A percentile compares a stretch with the other conserved stretches of the same genome.
Conservation (phyloP, 2,888 invertebrate genomes). For the Melitaea athalia region DNA sequence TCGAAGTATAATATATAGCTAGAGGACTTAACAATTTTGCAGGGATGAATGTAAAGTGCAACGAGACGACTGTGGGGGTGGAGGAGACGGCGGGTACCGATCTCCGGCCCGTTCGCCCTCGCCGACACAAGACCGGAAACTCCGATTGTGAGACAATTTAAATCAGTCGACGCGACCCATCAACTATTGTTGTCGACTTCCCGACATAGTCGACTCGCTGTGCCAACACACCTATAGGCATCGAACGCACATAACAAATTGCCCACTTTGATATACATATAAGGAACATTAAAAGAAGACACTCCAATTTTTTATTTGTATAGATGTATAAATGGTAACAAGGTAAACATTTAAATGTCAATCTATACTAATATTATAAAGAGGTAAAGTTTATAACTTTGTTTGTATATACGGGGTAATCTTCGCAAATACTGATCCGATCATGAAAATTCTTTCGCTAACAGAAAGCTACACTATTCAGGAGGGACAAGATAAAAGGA, state of each 20-base stretch:
- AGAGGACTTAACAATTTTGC: slow-evolving; percentile 14
- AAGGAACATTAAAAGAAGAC: too few species aligned
- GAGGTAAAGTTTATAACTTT: too few species aligned
- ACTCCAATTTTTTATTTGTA: too few species aligned
- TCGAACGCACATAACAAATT: background rate
- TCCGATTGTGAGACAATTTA: slow-evolving; percentile 76
- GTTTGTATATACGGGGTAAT: too few species aligned
- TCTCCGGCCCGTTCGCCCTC: slow-evolving; percentile 50
- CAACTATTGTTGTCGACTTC: slow-evolving; percentile 66
- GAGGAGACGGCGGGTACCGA: slow-evolving; percentile 37
- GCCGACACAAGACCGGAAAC: slow-evolving; percentile 62
- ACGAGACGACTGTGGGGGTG: slow-evolving; percentile 28
- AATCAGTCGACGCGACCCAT: slow-evolving; percentile 62
- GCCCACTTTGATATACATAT: background rate
- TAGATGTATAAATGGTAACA: too few species aligned
- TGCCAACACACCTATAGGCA: slow-evolving; percentile 10
- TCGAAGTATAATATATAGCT: slow-evolving; percentile 1
- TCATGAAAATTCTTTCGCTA: too few species aligned
- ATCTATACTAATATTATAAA: too few species aligned
- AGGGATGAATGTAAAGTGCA: slow-evolving; percentile 15
- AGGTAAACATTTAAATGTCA: too few species aligned
- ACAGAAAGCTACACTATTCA: too few species aligned
- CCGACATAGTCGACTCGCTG: slow-evolving; percentile 44
- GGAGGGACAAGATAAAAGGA: too few species aligned
- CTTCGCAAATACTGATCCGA: too few species aligned